These are phyloP conservation scores for Pseudomyrmex cubaensis DNA, from an alignment of 1,140 invertebrate genomes.

Conservation along the genomic window DNA sequence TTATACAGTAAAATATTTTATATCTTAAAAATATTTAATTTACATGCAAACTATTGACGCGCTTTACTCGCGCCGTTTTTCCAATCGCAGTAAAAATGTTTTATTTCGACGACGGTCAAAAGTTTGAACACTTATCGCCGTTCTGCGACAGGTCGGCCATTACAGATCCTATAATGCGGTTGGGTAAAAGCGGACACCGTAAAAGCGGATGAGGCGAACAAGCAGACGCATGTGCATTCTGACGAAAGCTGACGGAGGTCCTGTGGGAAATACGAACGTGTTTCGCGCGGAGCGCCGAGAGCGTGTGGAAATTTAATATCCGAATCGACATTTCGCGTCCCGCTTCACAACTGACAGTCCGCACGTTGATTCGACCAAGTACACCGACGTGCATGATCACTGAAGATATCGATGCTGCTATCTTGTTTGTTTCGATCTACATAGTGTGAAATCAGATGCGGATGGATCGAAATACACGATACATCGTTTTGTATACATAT, in stretches of 20 bases:
- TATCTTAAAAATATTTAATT: neutral
- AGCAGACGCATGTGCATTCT: constrained; percentile 25
- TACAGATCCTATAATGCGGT: constrained; percentile 27
- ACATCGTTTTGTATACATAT: too few species aligned
- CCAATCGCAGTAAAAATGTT: neutral
- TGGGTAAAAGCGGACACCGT: constrained; percentile 34
- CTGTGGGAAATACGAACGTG: constrained; percentile 65
- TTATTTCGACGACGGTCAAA: constrained; percentile 3
- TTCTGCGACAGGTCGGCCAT: constrained; percentile 33
- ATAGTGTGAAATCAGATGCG: neutral
- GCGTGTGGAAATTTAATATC: constrained; percentile 72
- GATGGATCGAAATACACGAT: neutral
- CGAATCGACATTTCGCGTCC: constrained; percentile 62
- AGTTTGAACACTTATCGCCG: constrained; percentile 16
- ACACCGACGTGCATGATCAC: neutral
- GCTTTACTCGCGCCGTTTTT: neutral
- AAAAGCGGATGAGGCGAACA: constrained; percentile 9
- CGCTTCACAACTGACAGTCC: constrained; percentile 15
- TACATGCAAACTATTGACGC: neutral
- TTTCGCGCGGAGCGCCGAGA: constrained; percentile 1
- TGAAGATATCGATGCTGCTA: constrained; percentile 25
- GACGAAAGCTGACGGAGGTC: constrained; percentile 30
- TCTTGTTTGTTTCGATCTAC: constrained; percentile 18
- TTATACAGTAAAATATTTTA: too few species aligned
- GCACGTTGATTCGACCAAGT: neutral